Evolutionary conservation across 2,888 invertebrate species (phyloP).

Genomic region (Lithosia quadra): DNA sequence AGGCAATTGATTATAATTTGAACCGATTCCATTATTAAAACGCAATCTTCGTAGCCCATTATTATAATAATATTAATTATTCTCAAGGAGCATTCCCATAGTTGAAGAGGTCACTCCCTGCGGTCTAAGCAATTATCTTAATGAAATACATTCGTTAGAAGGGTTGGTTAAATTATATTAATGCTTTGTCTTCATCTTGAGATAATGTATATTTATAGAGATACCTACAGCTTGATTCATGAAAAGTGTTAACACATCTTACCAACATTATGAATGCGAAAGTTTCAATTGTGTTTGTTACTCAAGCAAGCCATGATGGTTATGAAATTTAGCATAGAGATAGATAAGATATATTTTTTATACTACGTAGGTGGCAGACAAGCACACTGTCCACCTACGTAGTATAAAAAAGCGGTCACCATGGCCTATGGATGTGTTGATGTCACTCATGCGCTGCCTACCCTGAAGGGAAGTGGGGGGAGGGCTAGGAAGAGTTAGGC

Average conservation of each 20-base stretch:
- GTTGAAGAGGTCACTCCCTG: conserved; percentile 43
- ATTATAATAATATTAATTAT: conserved; percentile 46
- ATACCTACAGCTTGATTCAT: conserved; percentile 42
- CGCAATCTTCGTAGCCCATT: conserved; percentile 34
- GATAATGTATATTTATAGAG: conserved; percentile 67
- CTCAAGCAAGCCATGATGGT: not conserved
- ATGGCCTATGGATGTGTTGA: too few species aligned
- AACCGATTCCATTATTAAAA: conserved; percentile 43
- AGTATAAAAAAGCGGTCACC: too few species aligned
- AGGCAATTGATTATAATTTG: conserved; percentile 30
- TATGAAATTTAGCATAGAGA: not conserved
- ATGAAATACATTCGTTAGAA: conserved; percentile 67
- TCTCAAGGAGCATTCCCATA: conserved; percentile 34
- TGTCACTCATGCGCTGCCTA: too few species aligned
- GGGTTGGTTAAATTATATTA: conserved; percentile 61
- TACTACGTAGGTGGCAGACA: too few species aligned
- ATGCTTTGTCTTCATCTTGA: conserved; percentile 65
- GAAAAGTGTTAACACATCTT: conserved; percentile 18
- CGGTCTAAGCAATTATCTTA: conserved; percentile 60
- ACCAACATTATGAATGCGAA: not conserved
- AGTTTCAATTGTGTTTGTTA: not conserved
- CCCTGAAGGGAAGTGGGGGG: too few species aligned
- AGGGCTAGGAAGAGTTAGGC: too few species aligned
- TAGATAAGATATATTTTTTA: too few species aligned
- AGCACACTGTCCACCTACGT: too few species aligned